Evolutionary conservation across 2,797 vertebrate genomes (phyloP).

Genomic region (Diglossa cyanea): DNA sequence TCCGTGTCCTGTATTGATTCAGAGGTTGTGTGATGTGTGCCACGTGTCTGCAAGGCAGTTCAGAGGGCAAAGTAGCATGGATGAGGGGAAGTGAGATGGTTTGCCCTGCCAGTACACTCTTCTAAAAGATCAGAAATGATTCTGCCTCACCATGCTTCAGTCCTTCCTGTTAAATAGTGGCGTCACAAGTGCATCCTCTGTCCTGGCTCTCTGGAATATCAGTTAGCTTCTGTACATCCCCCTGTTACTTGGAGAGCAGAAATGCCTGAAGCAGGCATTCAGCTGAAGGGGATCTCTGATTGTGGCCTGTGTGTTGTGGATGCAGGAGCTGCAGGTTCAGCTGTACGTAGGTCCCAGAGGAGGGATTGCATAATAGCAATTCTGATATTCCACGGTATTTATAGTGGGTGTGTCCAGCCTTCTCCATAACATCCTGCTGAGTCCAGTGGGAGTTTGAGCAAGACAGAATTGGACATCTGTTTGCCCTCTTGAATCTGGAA

Average conservation of each 20-base stretch:
- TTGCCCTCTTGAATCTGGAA: neutral
- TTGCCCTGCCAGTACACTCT: fast-evolving
- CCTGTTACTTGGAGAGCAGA: neutral
- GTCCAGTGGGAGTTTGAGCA: neutral
- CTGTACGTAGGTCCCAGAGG: neutral
- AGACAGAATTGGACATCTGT: neutral
- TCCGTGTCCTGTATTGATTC: neutral
- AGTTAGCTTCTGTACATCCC: neutral
- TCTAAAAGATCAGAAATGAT: neutral
- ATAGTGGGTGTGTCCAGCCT: neutral
- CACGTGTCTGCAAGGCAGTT: neutral
- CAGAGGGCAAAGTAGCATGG: neutral
- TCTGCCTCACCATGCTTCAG: neutral
- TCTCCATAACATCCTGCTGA: neutral
- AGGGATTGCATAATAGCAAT: neutral
- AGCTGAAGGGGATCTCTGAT: neutral
- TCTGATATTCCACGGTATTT: neutral
- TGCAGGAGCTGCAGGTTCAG: neutral
- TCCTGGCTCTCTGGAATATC: neutral
- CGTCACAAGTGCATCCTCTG: neutral
- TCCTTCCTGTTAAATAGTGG: neutral
- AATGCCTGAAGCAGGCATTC: neutral
- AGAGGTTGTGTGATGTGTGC: neutral
- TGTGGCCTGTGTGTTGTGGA: fast-evolving
- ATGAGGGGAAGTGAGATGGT: neutral